Evolutionary conservation across 2,888 invertebrate species (phyloP).

Genomic region (Protophormia terraenovae): DNA sequence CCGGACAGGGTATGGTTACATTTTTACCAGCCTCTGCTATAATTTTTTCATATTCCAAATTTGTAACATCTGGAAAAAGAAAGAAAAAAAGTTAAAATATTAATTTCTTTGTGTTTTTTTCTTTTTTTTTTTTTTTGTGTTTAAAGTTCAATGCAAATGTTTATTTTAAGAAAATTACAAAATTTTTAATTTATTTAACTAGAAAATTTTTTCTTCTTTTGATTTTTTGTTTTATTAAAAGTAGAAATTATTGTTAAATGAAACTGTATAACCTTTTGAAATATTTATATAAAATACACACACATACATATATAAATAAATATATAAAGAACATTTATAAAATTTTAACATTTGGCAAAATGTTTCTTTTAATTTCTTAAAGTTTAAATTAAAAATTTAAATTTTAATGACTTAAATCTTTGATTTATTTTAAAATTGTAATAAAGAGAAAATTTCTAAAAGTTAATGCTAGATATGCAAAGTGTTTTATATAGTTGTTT

Average conservation of each 20-base stretch:
- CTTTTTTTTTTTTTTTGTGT: not conserved
- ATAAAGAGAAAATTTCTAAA: too few relatives aligned
- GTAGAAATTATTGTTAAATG: not conserved
- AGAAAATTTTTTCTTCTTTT: not conserved
- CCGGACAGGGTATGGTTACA: conserved; percentile 86
- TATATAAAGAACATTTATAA: too few relatives aligned
- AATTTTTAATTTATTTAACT: conserved; percentile 15
- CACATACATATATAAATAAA: too few relatives aligned
- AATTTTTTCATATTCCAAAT: conserved; percentile 83
- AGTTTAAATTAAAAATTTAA: too few relatives aligned
- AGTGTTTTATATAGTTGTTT: too few relatives aligned
- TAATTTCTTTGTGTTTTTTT: not conserved
- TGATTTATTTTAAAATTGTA: too few relatives aligned
- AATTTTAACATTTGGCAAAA: too few relatives aligned
- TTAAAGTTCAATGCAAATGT: conserved; percentile 46
- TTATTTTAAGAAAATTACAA: conserved; percentile 52
- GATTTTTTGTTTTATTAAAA: not conserved
- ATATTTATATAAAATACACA: not conserved
- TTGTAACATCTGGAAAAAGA: conserved; percentile 82
- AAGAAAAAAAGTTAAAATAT: conserved; percentile 20
- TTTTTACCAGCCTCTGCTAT: conserved; percentile 86
- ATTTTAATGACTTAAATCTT: too few relatives aligned
- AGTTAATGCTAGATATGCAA: too few relatives aligned
- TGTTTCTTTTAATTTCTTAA: too few relatives aligned
- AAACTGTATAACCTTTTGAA: not conserved